phyloP scores from a whole-genome alignment of 1,140 invertebrate genomes.

The Leptopilina clavipes region DNA sequence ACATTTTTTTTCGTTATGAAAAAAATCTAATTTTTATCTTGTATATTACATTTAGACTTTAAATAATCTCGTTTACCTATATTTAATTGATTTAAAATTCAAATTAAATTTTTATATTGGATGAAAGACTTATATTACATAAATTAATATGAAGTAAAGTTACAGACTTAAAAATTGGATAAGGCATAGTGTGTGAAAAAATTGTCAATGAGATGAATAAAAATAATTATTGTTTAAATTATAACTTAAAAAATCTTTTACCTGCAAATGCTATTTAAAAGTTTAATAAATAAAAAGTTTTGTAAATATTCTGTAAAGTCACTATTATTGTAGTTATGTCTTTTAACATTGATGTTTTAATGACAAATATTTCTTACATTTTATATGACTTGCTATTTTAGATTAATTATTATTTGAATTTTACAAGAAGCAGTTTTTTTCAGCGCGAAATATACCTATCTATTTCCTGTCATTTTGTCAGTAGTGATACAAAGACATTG shows the following conservation, averaged over 20 bases:
- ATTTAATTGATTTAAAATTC: constrained; percentile 6
- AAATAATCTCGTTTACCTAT: neutral
- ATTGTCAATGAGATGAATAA: neutral
- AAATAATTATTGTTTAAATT: constrained; percentile 11
- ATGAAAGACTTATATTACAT: neutral
- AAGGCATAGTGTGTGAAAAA: constrained; percentile 18
- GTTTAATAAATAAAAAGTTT: constrained; percentile 5
- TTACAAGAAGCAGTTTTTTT: neutral
- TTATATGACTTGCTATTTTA: constrained; percentile 1
- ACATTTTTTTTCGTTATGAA: neutral
- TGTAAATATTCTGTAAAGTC: constrained; percentile 32
- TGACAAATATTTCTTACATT: constrained; percentile 1
- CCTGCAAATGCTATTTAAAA: constrained; percentile 7
- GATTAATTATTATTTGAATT: constrained; percentile 18
- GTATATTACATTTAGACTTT: constrained; percentile 9
- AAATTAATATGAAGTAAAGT: neutral
- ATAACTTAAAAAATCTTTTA: constrained; percentile 6
- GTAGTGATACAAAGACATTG: neutral
- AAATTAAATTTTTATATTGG: constrained; percentile 6
- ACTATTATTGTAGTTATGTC: constrained; percentile 1
- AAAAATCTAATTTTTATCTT: constrained; percentile 6
- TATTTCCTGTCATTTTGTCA: neutral
- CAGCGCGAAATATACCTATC: neutral
- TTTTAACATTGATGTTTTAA: neutral
- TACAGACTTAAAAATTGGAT: constrained; percentile 8